phyloP scores from a whole-genome alignment of 2,113 vertebrate species.

The Brachirus orientalis region DNA sequence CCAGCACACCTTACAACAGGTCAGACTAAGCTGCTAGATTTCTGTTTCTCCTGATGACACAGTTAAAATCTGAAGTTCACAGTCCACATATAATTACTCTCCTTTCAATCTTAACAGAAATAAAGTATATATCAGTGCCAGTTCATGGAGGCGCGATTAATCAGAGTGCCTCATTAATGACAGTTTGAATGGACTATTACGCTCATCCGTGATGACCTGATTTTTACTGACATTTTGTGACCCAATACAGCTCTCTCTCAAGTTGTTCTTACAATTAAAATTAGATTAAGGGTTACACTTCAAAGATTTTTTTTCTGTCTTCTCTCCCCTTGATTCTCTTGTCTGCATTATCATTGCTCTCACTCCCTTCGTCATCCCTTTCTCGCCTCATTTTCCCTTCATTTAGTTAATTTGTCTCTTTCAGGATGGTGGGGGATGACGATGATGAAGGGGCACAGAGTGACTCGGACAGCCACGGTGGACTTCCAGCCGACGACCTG shows the following conservation, averaged over 20 bases:
- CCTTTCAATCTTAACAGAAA: too few relatives aligned
- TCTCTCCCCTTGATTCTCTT: constrained; percentile 1
- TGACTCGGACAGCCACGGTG: constrained; percentile 87
- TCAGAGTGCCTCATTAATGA: too few relatives aligned
- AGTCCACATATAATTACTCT: too few relatives aligned
- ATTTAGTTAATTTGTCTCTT: constrained; percentile 21
- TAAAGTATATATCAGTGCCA: too few relatives aligned
- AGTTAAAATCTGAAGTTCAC: too few relatives aligned
- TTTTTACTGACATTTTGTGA: too few relatives aligned
- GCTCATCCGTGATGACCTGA: too few relatives aligned
- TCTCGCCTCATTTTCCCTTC: neutral
- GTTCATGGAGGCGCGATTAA: too few relatives aligned
- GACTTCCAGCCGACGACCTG: constrained; percentile 86
- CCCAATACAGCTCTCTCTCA: too few relatives aligned
- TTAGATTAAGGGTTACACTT: constrained; percentile 34
- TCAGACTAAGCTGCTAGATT: constrained; percentile 51
- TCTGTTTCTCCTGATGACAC: too few relatives aligned
- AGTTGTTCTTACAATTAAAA: neutral
- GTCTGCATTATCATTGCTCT: neutral
- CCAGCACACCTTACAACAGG: constrained; percentile 96
- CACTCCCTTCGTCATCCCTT: neutral
- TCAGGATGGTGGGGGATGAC: constrained; percentile 90
- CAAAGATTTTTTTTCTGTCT: constrained; percentile 25
- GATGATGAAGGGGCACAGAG: constrained; percentile 92
- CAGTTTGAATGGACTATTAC: too few relatives aligned